Percentiles rank a stretch among this genome's conserved stretches.
Evolutionary conservation across 2,113 vertebrate species (phyloP).

Genomic region (Tupaia chinensis): DNA sequence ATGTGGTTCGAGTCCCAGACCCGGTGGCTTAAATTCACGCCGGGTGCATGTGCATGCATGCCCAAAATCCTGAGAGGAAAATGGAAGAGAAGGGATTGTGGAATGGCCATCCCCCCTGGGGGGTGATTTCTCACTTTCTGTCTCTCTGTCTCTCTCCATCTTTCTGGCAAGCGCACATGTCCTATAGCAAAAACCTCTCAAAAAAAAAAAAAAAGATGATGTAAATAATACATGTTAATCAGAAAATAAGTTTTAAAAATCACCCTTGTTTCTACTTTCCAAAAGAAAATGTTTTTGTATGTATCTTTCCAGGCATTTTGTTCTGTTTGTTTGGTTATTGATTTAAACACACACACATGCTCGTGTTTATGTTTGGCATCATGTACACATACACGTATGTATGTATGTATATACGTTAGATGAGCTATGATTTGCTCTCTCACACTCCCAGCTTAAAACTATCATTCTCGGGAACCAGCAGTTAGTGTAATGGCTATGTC

Average conservation of each 20-base stretch:
- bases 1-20: too few relatives aligned
- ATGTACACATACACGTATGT: neutral
- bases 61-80: too few relatives aligned
- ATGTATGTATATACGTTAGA: neutral
- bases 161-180: too few relatives aligned
- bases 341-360: neutral
- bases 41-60: too few relatives aligned
- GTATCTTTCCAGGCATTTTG: slow-evolving; percentile 2
- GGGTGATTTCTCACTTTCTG: too few relatives aligned
- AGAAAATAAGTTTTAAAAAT: slow-evolving; percentile 58
- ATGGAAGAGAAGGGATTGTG: too few relatives aligned
- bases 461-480: neutral
- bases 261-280: slow-evolving; percentile 10
- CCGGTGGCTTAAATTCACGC: too few relatives aligned
- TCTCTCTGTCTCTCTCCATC: too few relatives aligned
- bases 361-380: neutral
- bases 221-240: slow-evolving; percentile 66
- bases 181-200: too few relatives aligned
- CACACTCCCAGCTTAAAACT: neutral
- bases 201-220: slow-evolving; percentile 30
- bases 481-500: too few relatives aligned
- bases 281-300: slow-evolving; percentile 50
- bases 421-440: neutral
- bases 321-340: neutral
- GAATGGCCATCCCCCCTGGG: too few relatives aligned